Evolutionary conservation across 2,797 vertebrate genomes (phyloP).

Genomic region (Coendou prehensilis): DNA sequence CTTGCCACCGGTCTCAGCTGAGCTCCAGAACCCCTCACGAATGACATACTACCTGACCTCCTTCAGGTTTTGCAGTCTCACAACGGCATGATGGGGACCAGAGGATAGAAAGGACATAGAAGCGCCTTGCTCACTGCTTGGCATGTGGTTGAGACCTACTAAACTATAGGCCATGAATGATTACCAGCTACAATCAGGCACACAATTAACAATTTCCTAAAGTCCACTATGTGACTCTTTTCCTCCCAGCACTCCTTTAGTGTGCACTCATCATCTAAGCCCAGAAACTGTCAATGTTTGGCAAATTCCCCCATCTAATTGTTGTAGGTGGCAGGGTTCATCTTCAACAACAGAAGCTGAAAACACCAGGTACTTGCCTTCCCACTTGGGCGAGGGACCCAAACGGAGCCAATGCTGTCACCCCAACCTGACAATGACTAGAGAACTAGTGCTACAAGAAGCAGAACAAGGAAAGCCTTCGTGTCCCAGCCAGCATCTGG

Average conservation of each 20-base stretch:
- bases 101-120: neutral
- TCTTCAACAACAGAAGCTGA: neutral
- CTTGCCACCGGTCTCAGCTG: neutral
- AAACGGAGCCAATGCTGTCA: neutral
- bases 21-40: neutral
- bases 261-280: neutral
- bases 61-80: neutral
- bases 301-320: neutral
- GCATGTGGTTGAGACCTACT: neutral
- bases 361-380: constrained; percentile 5
- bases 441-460: neutral
- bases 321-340: neutral
- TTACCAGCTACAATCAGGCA: neutral
- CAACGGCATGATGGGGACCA: neutral
- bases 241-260: neutral
- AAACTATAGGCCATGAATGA: neutral
- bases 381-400: neutral
- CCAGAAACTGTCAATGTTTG: neutral
- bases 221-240: neutral
- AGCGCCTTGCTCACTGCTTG: neutral
- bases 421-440: neutral
- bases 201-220: neutral
- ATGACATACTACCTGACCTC: neutral
- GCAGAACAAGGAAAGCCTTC: neutral
- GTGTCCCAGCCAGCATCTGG: neutral